Evolutionary conservation across 2,888 invertebrate species (phyloP).

Genomic region (Tenthredo notha): DNA sequence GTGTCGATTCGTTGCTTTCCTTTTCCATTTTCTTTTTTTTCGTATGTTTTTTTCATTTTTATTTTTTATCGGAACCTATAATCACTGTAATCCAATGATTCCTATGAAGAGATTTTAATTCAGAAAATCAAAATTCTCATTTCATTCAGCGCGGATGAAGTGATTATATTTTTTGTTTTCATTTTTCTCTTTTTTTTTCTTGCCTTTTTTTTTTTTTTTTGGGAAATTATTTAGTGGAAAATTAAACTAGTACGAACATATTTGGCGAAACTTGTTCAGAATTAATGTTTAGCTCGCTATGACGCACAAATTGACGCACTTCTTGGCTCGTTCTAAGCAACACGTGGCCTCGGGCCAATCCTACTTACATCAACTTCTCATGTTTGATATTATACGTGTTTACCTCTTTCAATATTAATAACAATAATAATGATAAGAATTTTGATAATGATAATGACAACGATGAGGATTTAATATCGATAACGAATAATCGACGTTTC

Average conservation of each 20-base stretch:
- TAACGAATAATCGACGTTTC: too few relatives aligned
- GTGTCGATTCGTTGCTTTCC: not conserved
- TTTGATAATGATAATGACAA: not conserved
- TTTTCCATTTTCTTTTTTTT: not conserved
- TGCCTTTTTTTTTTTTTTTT: not conserved
- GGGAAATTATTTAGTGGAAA: not conserved
- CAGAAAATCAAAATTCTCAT: not conserved
- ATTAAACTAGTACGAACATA: not conserved
- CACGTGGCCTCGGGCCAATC: constrained; percentile 47
- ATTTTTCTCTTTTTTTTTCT: not conserved
- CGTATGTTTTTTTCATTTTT: not conserved
- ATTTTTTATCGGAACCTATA: not conserved
- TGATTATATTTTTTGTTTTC: not conserved
- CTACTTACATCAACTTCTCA: constrained; percentile 1
- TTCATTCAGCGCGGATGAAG: not conserved
- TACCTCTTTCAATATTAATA: not conserved
- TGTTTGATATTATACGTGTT: not conserved
- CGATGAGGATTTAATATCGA: not conserved
- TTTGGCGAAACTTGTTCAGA: not conserved
- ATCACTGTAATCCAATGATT: not conserved
- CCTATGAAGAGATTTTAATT: not conserved
- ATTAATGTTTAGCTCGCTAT: constrained; percentile 14
- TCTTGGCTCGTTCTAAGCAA: constrained; percentile 34
- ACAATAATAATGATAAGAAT: not conserved
- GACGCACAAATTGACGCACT: constrained; percentile 38